These are phyloP conservation scores for Lepidochitona cinerea DNA, from an alignment of 2,888 invertebrate genomes.

Conservation along the genomic window DNA sequence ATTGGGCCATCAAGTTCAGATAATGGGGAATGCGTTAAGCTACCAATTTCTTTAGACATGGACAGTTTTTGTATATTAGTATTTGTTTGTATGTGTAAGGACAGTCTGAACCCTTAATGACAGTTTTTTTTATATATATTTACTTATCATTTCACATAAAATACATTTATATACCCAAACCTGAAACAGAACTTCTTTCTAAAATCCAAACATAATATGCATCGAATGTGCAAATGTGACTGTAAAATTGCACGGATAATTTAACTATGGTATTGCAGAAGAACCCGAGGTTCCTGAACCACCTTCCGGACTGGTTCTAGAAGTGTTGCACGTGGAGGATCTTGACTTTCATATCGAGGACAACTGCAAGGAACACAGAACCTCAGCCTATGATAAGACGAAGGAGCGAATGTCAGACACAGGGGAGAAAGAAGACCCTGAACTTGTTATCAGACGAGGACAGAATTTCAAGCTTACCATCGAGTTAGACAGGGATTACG, in stretches of 20 bases:
- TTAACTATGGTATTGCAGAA: neutral
- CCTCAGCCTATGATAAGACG: slow-evolving; percentile 35
- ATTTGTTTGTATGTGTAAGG: too few species aligned
- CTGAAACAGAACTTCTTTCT: too few species aligned
- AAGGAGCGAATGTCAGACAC: neutral
- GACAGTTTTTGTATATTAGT: too few species aligned
- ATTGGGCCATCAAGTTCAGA: too few species aligned
- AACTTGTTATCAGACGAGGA: slow-evolving; percentile 74
- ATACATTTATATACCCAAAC: too few species aligned
- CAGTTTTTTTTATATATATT: too few species aligned
- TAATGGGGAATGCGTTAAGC: too few species aligned
- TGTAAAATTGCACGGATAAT: neutral
- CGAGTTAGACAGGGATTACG: slow-evolving; percentile 41
- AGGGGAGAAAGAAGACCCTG: neutral
- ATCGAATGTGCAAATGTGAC: too few species aligned
- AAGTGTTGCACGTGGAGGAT: slow-evolving; percentile 58
- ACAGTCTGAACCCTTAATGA: too few species aligned
- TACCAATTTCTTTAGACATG: too few species aligned
- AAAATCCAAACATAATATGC: too few species aligned
- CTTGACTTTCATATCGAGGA: slow-evolving; percentile 81
- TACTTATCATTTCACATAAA: too few species aligned
- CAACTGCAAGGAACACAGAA: slow-evolving; percentile 75
- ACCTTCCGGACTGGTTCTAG: slow-evolving; percentile 24
- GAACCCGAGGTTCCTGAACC: slow-evolving; percentile 7
- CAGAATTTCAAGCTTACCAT: slow-evolving; percentile 42